Evolutionary conservation across 1,140 invertebrate genomes (phyloP).

Genomic region (Venturia canescens): DNA sequence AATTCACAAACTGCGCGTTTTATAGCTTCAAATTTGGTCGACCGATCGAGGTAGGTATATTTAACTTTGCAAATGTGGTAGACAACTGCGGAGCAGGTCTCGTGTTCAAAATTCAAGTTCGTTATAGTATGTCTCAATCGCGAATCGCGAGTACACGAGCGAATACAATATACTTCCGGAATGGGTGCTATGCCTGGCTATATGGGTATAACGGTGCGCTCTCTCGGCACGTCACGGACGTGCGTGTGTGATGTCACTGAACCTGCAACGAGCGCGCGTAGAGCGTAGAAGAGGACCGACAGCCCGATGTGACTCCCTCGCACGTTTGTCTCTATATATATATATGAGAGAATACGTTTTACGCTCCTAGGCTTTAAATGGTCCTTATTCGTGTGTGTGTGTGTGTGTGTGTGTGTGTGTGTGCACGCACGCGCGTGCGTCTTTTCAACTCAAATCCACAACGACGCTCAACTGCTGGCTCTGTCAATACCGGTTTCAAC

Average conservation of each 20-base stretch:
- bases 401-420: no score
- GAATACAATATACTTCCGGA: slow-evolving; percentile 67
- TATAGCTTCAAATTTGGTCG: no score
- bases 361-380: not conserved
- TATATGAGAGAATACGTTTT: slow-evolving; percentile 10
- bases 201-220: slow-evolving; percentile 69
- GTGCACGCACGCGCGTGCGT: slow-evolving; percentile 40
- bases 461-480: not conserved
- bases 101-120: slow-evolving; percentile 55
- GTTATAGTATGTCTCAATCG: slow-evolving; percentile 54
- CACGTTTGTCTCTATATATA: slow-evolving; percentile 1
- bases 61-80: no score
- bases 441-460: not conserved
- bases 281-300: slow-evolving; percentile 34
- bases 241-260: slow-evolving; percentile 72
- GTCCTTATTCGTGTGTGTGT: not conserved
- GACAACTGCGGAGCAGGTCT: not conserved
- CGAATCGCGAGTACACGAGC: slow-evolving; percentile 43
- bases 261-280: slow-evolving; percentile 58
- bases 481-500: no score
- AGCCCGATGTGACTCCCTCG: slow-evolving; percentile 28
- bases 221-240: slow-evolving; percentile 66
- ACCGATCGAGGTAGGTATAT: no score
- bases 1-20: no score
- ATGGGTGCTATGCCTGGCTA: slow-evolving; percentile 63